Percentiles rank a stretch among this genome's conserved stretches.
Evolutionary conservation across 2,113 vertebrate species (phyloP).

Genomic region (Epinephelus cyanopodus): DNA sequence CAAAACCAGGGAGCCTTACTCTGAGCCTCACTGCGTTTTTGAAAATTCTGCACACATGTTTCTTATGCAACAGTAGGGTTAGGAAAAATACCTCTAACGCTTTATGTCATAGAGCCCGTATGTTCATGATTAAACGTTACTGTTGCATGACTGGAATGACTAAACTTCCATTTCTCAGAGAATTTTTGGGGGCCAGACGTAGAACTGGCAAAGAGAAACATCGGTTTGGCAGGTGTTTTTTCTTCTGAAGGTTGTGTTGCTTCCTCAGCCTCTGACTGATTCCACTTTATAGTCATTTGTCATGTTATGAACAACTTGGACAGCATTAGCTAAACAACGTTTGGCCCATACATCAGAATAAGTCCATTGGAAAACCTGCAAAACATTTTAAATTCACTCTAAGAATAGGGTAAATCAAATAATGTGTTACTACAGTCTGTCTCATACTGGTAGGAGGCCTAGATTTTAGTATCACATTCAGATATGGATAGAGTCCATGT

Average conservation of each 20-base stretch:
- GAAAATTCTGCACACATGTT: conserved; percentile 13
- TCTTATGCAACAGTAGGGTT: conserved; percentile 37
- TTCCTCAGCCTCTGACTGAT: neutral
- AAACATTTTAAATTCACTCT: neutral
- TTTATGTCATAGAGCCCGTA: neutral
- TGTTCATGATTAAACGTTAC: conserved; percentile 47
- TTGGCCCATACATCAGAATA: neutral
- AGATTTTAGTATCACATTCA: conserved; percentile 24
- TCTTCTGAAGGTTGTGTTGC: neutral
- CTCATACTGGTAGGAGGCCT: neutral
- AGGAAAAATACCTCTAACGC: conserved; percentile 17
- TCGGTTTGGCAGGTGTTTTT: conserved; percentile 56
- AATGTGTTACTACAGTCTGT: neutral
- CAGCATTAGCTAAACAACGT: conserved; percentile 12
- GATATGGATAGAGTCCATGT: neutral
- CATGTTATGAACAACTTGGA: conserved; percentile 15
- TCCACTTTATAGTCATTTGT: conserved; percentile 1
- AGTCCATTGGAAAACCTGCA: neutral
- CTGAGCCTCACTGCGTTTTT: neutral
- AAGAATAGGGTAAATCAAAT: conserved; percentile 24
- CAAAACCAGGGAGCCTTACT: neutral
- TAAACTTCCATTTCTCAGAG: conserved; percentile 28
- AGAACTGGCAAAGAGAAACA: neutral
- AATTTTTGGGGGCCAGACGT: neutral
- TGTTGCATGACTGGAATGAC: conserved; percentile 14